Evolutionary conservation across 2,113 vertebrate species (phyloP).

Genomic region (Malurus elegans): DNA sequence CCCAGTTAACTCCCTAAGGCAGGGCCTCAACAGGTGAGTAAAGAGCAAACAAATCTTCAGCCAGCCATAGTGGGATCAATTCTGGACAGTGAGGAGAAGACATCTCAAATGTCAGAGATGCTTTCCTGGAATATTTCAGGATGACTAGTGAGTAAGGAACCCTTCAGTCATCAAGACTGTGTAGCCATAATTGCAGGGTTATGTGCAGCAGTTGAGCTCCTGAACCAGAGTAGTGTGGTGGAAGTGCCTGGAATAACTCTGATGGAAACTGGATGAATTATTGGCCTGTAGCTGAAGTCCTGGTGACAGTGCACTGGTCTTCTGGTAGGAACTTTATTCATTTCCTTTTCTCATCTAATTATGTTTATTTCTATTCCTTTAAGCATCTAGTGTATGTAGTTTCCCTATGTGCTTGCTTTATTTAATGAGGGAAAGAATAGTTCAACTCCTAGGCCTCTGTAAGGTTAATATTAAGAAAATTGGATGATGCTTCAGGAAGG

Average conservation of each 20-base stretch:
- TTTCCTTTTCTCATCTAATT: neutral
- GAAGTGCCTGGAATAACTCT: neutral
- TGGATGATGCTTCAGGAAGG: neutral
- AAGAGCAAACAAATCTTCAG: neutral
- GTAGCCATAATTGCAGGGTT: neutral
- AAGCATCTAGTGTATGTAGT: neutral
- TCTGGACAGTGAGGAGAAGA: neutral
- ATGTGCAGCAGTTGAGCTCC: neutral
- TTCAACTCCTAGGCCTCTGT: neutral
- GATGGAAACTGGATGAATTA: neutral
- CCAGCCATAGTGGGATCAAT: neutral
- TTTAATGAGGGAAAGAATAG: neutral
- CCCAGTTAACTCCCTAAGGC: accelerated
- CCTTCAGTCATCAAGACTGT: neutral
- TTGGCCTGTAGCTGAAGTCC: neutral
- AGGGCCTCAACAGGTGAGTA: neutral
- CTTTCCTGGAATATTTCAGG: neutral
- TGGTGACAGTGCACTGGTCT: neutral
- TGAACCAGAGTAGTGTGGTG: neutral
- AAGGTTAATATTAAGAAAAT: neutral
- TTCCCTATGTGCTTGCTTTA: neutral
- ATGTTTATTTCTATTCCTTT: neutral
- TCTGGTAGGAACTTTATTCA: neutral
- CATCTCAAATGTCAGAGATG: neutral
- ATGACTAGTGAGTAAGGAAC: neutral